Conservation (phyloP, 1,140 invertebrate species). For the Elysia chlorotica region DNA sequence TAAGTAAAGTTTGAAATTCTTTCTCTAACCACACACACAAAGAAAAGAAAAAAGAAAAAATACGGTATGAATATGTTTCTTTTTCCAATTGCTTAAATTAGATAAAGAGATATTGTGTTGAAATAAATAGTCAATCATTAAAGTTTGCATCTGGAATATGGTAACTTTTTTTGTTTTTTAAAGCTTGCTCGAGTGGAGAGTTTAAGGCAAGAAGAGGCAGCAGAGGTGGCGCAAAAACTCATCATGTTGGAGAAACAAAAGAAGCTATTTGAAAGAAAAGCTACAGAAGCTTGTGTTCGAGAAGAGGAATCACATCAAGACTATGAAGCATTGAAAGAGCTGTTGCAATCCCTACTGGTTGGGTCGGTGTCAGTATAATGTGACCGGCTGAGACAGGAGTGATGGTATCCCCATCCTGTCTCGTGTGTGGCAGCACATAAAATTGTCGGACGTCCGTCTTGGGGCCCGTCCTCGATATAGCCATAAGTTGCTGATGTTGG, state of each 20-base stretch:
- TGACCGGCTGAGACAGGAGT: too few relatives aligned
- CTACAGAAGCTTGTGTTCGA: background rate
- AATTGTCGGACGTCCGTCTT: too few relatives aligned
- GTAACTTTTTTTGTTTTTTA: background rate
- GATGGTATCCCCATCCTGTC: too few relatives aligned
- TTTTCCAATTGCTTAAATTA: background rate
- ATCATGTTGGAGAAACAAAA: slow-evolving; percentile 11
- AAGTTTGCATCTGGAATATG: too few relatives aligned
- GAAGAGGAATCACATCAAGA: slow-evolving; percentile 5
- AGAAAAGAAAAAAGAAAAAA: slow-evolving; percentile 2
- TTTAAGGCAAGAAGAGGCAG: background rate
- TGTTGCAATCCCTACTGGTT: too few relatives aligned
- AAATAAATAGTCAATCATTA: background rate
- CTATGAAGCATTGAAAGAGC: too few relatives aligned
- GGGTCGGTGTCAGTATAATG: too few relatives aligned
- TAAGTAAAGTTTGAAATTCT: too few relatives aligned
- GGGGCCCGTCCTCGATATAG: too few relatives aligned
- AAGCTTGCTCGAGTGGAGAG: background rate
- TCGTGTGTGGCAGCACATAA: too few relatives aligned
- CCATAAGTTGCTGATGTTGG: too few relatives aligned
- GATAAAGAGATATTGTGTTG: background rate
- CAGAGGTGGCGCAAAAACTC: slow-evolving; percentile 21
- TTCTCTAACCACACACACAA: too few relatives aligned
- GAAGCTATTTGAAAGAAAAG: slow-evolving; percentile 19
- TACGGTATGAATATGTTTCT: background rate